Evolutionary conservation across 2,888 invertebrate genomes (phyloP).

Genomic region (Acanthosepion lycidas): DNA sequence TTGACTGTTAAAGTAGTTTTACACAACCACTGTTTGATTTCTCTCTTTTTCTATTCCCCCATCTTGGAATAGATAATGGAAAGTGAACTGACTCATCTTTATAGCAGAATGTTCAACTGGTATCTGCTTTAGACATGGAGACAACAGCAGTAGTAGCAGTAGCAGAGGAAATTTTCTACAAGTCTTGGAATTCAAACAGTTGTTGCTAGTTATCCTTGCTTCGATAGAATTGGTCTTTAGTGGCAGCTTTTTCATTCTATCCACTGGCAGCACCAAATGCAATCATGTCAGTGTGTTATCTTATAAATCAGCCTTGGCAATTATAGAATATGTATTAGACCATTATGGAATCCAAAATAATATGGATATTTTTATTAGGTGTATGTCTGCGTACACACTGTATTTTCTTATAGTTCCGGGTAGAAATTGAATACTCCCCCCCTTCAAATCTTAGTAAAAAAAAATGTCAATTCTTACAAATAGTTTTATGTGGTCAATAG

Average conservation of each 20-base stretch:
- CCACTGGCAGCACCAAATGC: neutral
- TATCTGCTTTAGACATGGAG: neutral
- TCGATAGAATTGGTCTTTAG: neutral
- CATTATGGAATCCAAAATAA: neutral
- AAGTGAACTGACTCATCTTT: slow-evolving; percentile 11
- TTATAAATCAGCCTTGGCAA: neutral
- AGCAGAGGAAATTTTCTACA: neutral
- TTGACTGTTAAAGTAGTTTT: neutral
- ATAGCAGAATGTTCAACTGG: neutral
- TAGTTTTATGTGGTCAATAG: too few species aligned
- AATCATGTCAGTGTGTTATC: slow-evolving; percentile 33
- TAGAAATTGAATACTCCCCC: too few species aligned
- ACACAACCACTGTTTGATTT: neutral
- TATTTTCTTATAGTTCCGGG: too few species aligned
- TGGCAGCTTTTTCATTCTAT: neutral
- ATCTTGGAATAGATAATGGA: neutral
- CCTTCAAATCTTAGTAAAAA: too few species aligned
- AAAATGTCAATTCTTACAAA: too few species aligned
- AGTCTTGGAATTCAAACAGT: slow-evolving; percentile 21
- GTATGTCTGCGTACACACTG: neutral
- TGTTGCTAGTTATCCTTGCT: neutral
- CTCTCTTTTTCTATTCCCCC: neutral
- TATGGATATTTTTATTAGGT: neutral
- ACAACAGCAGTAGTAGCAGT: neutral
- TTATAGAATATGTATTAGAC: neutral